Conservation (phyloP, 2,113 vertebrate genomes). For the Acanthochromis polyacanthus region DNA sequence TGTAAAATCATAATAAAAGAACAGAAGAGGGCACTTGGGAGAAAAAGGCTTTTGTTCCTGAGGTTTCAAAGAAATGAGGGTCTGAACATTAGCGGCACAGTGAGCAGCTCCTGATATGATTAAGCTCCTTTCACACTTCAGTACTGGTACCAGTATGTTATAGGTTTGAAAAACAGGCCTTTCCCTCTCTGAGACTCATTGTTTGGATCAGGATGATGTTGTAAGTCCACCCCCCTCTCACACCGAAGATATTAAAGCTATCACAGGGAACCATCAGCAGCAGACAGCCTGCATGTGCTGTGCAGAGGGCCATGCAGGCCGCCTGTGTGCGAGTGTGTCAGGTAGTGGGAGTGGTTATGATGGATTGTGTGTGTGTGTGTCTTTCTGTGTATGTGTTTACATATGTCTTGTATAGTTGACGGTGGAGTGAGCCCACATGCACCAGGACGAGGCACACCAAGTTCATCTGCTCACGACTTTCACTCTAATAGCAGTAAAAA, state of each 20-base stretch:
- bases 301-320: slow-evolving; percentile 42
- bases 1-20: slow-evolving; percentile 12
- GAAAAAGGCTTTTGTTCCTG: slow-evolving; percentile 40
- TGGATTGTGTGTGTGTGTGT: not conserved
- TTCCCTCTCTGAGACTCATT: slow-evolving; percentile 34
- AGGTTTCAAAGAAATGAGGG: slow-evolving; percentile 34
- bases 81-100: slow-evolving; percentile 32
- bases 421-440: not conserved
- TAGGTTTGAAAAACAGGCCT: not conserved
- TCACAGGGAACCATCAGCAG: slow-evolving; percentile 61
- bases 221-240: slow-evolving; percentile 24
- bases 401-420: not conserved
- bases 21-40: slow-evolving; percentile 19
- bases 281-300: slow-evolving; percentile 61
- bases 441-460: not conserved
- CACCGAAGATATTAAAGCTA: slow-evolving; percentile 58
- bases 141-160: slow-evolving; percentile 67
- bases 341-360: slow-evolving; percentile 9
- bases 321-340: slow-evolving; percentile 28
- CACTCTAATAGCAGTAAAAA: no score
- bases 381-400: not conserved
- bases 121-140: slow-evolving; percentile 60
- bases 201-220: slow-evolving; percentile 67
- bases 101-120: slow-evolving; percentile 33
- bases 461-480: no score